Conservation (phyloP, 2,888 invertebrate species). For the Rhimphoctona megacephalus region DNA sequence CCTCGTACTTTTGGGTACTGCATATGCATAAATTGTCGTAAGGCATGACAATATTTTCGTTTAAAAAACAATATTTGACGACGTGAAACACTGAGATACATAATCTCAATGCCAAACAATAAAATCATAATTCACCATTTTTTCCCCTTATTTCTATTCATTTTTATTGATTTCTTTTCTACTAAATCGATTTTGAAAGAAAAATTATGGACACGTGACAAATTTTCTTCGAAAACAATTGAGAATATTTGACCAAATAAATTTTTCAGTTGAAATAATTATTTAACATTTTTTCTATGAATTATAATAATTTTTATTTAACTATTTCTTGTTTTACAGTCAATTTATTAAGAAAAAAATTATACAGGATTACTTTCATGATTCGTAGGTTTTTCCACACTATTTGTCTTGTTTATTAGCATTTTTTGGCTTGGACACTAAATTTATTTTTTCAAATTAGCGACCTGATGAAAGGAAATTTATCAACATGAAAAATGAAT, state of each 20-base stretch:
- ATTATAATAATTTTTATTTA: not conserved
- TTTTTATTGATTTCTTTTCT: not conserved
- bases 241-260: not conserved
- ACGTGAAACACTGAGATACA: not conserved
- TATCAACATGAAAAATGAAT: too few relatives aligned
- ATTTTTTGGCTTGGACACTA: not conserved
- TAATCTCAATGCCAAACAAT: conserved; percentile 1
- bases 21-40: conserved; percentile 3
- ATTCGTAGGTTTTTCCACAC: not conserved
- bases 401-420: not conserved
- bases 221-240: not conserved
- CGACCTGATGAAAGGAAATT: not conserved
- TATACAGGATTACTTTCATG: not conserved
- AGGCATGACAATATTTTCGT: not conserved
- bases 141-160: not conserved
- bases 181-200: not conserved
- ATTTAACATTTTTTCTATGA: not conserved
- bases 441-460: not conserved
- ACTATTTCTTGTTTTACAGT: not conserved
- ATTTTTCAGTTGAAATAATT: not conserved
- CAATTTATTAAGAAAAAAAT: not conserved
- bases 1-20: conserved; percentile 19
- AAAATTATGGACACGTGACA: not conserved
- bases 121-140: not conserved
- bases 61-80: not conserved